A percentile compares a stretch with the other conserved stretches of the same genome.
Conservation (phyloP, 2,888 invertebrate species). For the Xylota sylvarum region DNA sequence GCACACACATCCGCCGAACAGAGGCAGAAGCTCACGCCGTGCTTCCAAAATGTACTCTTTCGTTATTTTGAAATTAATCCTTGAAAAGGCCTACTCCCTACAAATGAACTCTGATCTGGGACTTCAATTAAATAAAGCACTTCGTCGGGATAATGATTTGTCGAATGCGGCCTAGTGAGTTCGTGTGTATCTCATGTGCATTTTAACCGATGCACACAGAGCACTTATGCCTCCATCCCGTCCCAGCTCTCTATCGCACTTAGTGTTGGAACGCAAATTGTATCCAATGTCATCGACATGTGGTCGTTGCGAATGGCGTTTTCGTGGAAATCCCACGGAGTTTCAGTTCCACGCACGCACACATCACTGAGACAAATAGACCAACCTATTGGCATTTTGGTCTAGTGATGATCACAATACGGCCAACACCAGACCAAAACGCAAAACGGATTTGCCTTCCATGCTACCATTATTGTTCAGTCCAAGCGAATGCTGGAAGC, state of each 20-base stretch:
- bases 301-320: slow-evolving; percentile 26
- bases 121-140: slow-evolving; percentile 73
- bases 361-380: slow-evolving; percentile 17
- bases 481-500: slow-evolving; percentile 33
- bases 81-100: slow-evolving; percentile 51
- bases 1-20: slow-evolving; percentile 5
- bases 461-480: slow-evolving; percentile 33
- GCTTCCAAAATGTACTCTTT: slow-evolving; percentile 40
- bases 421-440: slow-evolving; percentile 33
- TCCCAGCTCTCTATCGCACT: slow-evolving; percentile 6
- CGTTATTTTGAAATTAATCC: slow-evolving; percentile 65
- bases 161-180: slow-evolving; percentile 10
- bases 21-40: not conserved
- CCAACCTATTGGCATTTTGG: slow-evolving; percentile 31
- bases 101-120: slow-evolving; percentile 70
- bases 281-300: slow-evolving; percentile 59
- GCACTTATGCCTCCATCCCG: not conserved
- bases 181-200: slow-evolving; percentile 7
- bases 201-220: slow-evolving; percentile 18
- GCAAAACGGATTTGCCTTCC: slow-evolving; percentile 29
- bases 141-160: slow-evolving; percentile 68
- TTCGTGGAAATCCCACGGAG: slow-evolving; percentile 8
- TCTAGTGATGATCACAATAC: slow-evolving; percentile 45
- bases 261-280: slow-evolving; percentile 39
- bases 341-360: not conserved